Evolutionary conservation across 2,797 vertebrate species (phyloP).

Genomic region (Rhabdophis nuchalis): DNA sequence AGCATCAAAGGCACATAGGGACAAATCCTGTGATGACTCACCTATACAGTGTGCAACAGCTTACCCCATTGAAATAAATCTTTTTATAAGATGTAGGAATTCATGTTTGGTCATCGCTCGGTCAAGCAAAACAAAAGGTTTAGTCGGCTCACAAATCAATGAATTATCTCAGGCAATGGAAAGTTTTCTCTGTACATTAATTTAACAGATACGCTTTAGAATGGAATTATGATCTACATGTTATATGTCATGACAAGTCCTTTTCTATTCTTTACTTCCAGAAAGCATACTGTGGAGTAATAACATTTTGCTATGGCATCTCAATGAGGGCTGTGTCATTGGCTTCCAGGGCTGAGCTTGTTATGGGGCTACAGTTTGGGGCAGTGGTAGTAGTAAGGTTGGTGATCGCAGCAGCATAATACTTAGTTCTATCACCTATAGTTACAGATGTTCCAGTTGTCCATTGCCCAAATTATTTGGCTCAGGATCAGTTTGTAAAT

Average conservation of each 20-base stretch:
- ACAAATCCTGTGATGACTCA: not conserved
- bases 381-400: not conserved
- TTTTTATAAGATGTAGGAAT: not conserved
- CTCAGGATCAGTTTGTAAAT: not conserved
- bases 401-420: not conserved
- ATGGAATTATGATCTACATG: not conserved
- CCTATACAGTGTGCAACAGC: not conserved
- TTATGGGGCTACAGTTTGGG: not conserved
- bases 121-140: not conserved
- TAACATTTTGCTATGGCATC: not conserved
- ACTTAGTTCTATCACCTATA: not conserved
- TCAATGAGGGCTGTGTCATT: not conserved
- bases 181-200: not conserved
- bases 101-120: not conserved
- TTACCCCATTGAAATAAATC: not conserved
- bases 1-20: constrained; percentile 18
- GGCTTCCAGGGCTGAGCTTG: not conserved
- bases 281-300: not conserved
- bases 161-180: not conserved
- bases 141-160: not conserved
- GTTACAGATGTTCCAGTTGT: not conserved
- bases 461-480: not conserved
- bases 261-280: not conserved
- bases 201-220: not conserved
- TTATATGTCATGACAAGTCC: not conserved